A percentile compares a stretch with the other conserved stretches of the same genome.
These are phyloP conservation scores for Lepidocyrtinus sp. DNA, from an alignment of 2,888 invertebrate genomes.

Conservation along the genomic window DNA sequence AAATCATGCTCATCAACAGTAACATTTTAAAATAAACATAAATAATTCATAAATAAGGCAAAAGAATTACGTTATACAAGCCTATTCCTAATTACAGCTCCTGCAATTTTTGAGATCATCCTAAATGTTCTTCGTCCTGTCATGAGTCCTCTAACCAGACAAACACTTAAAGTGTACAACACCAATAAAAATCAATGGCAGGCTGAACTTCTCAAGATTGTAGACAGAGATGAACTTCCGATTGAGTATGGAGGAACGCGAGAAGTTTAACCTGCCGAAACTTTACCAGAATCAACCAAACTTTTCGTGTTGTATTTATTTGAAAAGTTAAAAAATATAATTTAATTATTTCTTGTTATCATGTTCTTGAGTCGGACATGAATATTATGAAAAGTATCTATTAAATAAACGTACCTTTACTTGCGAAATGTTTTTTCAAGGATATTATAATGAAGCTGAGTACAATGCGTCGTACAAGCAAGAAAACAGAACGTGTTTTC, in stretches of 20 bases:
- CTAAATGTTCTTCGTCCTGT: conserved; percentile 24
- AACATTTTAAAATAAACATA: conserved; percentile 2
- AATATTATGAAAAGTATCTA: not conserved
- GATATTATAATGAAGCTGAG: not conserved
- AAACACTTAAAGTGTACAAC: conserved; percentile 32
- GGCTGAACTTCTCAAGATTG: not conserved
- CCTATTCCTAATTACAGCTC: conserved; percentile 9
- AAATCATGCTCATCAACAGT: conserved; percentile 40
- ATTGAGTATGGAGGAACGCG: conserved; percentile 21
- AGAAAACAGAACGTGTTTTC: not conserved
- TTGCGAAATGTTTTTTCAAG: not conserved
- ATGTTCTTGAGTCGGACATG: not conserved
- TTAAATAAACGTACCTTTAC: not conserved
- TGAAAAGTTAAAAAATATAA: not conserved
- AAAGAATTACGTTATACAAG: no score
- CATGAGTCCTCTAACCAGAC: conserved; percentile 24
- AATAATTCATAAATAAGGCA: no score
- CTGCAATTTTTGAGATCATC: conserved; percentile 26
- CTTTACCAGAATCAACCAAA: no score
- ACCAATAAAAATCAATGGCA: conserved; percentile 31
- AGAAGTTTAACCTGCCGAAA: conserved; percentile 17
- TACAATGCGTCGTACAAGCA: not conserved
- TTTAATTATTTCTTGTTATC: not conserved
- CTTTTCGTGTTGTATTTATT: not conserved
- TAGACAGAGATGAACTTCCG: conserved; percentile 11